Evolutionary conservation across 1,140 invertebrate genomes (phyloP), one percentile per base, ranked within the genome.

Genomic region (Neodiprion lecontei): DNA sequence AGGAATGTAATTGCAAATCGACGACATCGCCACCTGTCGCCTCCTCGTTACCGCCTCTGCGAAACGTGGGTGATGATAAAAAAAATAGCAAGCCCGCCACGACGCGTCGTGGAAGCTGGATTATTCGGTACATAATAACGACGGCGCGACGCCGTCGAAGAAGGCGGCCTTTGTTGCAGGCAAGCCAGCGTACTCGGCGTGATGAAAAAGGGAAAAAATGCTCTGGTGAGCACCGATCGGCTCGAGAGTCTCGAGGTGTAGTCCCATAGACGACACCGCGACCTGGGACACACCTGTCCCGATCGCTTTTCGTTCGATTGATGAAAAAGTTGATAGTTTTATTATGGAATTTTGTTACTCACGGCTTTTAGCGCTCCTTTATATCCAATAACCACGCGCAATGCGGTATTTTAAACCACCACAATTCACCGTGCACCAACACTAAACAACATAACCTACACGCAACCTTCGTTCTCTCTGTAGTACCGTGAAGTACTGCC

Each of bases 371-470:
- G 11, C 53, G 53, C 53, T 61, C 53, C n/a, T 61, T 61, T 61
- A 61, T 61, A 61, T 61, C 53, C 53, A 61, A 61, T 61, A 61
- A 61, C 53, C 9, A 61, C n/a, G 11, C 11, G 7, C 53, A 17
- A 61, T 17, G 53, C 53, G 53, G n/a, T 61, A 61, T 61, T 61
- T 61, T 40, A 9, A 61, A 61, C 53, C 53, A 61, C 53, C 53
- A 61, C 53, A 61, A 17, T 14, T 61, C 53, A 61, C 53, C 4
- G 2, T 40, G 28, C 53, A 61, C 53, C 53, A 61, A 61, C 53
- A 61, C 53, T 61, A 61, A 61, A 61, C 53, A 61, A 61, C 53
- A 61, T 61, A 61, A 61, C 53, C 53, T 61, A 12, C n/a, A 61
- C 53, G n/a, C 53, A 40, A 40, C 53, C 53, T 61, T 8, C 53